phyloP scores from a whole-genome alignment of 37 sponge, comb jelly and placozoan genomes.

The Haliclona indistincta region DNA sequence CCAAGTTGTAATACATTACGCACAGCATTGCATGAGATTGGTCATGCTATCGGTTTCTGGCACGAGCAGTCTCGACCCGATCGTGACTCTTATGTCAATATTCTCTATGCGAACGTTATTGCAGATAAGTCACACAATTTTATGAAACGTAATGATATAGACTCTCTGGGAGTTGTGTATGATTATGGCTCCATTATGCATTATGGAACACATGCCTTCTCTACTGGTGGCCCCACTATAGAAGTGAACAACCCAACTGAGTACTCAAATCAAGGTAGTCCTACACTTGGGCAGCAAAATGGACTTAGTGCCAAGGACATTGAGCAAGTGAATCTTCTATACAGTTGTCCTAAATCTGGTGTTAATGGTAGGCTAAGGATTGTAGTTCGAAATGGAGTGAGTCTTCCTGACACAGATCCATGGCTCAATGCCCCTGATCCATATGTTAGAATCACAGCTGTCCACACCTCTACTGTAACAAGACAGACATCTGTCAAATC shows the following conservation, averaged over 20 bases:
- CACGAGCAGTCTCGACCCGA: too few species aligned
- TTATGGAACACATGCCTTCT: not conserved
- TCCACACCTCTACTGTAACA: not conserved
- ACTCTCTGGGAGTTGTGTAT: not conserved
- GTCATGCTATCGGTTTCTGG: too few species aligned
- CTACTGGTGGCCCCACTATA: not conserved
- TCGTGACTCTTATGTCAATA: too few species aligned
- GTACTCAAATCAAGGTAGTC: not conserved
- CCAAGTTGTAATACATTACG: not conserved
- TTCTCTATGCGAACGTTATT: not conserved
- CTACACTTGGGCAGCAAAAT: not conserved
- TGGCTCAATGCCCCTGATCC: constrained; percentile 5
- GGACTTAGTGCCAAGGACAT: constrained; percentile 1
- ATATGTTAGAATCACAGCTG: constrained; percentile 15
- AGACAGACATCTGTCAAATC: not conserved
- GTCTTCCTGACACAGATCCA: constrained; percentile 15
- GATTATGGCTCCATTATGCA: not conserved
- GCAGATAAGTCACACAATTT: not conserved
- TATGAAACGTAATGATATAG: not conserved
- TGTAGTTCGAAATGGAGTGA: not conserved
- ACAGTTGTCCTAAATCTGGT: not conserved
- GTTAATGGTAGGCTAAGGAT: not conserved
- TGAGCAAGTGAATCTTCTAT: not conserved
- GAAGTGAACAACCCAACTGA: not conserved
- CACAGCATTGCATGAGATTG: too few species aligned